Base-by-base conservation (phyloP, 2,888 invertebrate species). In the Microplitis manilae region DNA sequence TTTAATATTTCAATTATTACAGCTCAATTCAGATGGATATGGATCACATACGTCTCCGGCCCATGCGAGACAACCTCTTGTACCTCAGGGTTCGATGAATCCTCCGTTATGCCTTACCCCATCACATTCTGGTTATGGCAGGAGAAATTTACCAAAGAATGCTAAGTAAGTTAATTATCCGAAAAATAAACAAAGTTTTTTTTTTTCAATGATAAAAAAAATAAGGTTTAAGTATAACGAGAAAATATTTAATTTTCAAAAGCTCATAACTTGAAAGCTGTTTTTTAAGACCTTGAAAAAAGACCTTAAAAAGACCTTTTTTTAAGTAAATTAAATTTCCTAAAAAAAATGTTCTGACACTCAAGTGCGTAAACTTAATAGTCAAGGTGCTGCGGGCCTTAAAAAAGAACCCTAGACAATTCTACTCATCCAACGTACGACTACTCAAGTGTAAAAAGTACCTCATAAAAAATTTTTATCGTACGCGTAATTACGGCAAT, bases 21-120 rank as follows among this genome's bases (percentile, higher is more conserved):
- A 96, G 96, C 93, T 96, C 90, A 96, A 96, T 92, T 94, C 96
- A 85, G 96, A 96, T 91, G 96, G 96, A 85, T 96, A 95, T 90
- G 94, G 95, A 69, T 95, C 95, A 72, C 96, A 96, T 90, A 96
- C 96, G 81, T 96, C 96, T 89, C 96, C 96, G 77, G 94, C 94
- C 71, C 93, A 92, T 87, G 90, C 91, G 77, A 93, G 94, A 86
- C 95, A 95, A 86, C 95, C 96, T 81, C 91, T 95, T 91, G 95
- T 95, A 91, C 92, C 94, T 69, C 94, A 94, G 87, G 94, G 94
- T 85, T 91, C 94, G 76, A 89, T 86, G 82, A 89, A 88, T 82
- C 89, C 86, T 76, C 88, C 90, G 77, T 80, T 89, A 67, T 90
- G 88, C 79, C 86, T 89, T 80, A 88, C 89, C 71, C 89, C 90